Conservation (phyloP, 2,888 invertebrate species). For the Germaria angustata region DNA sequence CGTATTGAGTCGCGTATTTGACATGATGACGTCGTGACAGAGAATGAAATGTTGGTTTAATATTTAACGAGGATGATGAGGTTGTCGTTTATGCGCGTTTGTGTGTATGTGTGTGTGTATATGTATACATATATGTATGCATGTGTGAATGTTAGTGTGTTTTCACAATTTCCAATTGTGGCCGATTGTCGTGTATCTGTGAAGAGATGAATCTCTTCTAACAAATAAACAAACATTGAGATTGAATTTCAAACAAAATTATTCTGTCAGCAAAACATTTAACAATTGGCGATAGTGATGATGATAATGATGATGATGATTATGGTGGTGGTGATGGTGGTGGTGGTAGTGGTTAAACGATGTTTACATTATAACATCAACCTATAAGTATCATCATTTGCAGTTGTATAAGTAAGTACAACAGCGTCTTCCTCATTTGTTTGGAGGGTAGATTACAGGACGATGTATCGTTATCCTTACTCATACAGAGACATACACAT, state of each 20-base stretch:
- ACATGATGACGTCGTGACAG: slow-evolving; percentile 65
- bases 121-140: neutral
- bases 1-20: slow-evolving; percentile 55
- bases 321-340: neutral
- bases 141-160: slow-evolving; percentile 12
- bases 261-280: slow-evolving; percentile 16
- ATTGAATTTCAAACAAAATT: slow-evolving; percentile 61
- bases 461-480: slow-evolving; percentile 52
- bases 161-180: slow-evolving; percentile 56
- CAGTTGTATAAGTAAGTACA: neutral
- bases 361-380: slow-evolving; percentile 36
- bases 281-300: neutral
- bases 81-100: slow-evolving; percentile 18
- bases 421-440: slow-evolving; percentile 15
- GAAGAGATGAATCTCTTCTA: slow-evolving; percentile 69
- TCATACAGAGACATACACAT: slow-evolving; percentile 26
- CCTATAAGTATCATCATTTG: slow-evolving; percentile 2
- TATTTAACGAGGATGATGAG: slow-evolving; percentile 55
- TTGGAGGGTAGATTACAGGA: slow-evolving; percentile 60
- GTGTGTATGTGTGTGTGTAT: neutral
- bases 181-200: slow-evolving; percentile 73
- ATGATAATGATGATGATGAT: neutral
- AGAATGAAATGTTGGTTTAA: slow-evolving; percentile 62
- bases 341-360: slow-evolving; percentile 48
- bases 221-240: slow-evolving; percentile 70